A percentile compares a stretch with the other conserved stretches of the same genome.
phyloP scores from a whole-genome alignment of 2,113 vertebrate species.

The Oryzias curvinotus region DNA sequence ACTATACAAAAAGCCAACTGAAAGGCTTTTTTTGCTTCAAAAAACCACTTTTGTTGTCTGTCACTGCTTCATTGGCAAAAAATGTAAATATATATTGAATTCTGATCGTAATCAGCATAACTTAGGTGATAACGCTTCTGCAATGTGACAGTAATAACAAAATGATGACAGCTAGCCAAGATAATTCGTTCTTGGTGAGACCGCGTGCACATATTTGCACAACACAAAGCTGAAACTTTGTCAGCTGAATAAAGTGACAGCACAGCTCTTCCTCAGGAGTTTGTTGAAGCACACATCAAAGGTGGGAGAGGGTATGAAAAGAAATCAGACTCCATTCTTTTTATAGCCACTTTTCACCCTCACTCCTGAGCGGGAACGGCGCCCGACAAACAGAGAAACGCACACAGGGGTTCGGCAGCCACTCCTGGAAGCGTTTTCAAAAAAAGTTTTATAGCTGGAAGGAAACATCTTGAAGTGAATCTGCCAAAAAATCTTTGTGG shows the following conservation, averaged over 20 bases:
- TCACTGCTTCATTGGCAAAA: slow-evolving; percentile 6
- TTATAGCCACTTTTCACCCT: slow-evolving; percentile 62
- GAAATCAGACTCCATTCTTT: slow-evolving; percentile 68
- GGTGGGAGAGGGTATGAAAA: slow-evolving; percentile 42
- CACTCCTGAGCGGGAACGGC: slow-evolving; percentile 37
- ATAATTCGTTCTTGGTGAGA: slow-evolving; percentile 28
- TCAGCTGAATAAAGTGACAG: slow-evolving; percentile 36
- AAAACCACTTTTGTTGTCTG: slow-evolving; percentile 3
- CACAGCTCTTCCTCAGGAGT: slow-evolving; percentile 50
- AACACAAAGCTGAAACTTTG: slow-evolving; percentile 42
- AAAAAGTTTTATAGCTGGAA: slow-evolving; percentile 45
- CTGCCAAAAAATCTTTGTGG: slow-evolving; percentile 64
- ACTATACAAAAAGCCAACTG: not conserved
- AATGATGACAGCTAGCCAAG: slow-evolving; percentile 26
- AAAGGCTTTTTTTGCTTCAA: not conserved
- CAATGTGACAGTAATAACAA: slow-evolving; percentile 24
- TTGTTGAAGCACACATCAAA: slow-evolving; percentile 58
- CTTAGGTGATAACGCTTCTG: slow-evolving; percentile 11
- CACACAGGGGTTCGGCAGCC: slow-evolving; percentile 24
- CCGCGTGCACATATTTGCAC: slow-evolving; percentile 42
- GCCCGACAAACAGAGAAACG: slow-evolving; percentile 31
- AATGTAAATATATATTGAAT: slow-evolving; percentile 11
- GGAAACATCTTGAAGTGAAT: slow-evolving; percentile 52
- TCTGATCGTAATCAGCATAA: slow-evolving; percentile 19
- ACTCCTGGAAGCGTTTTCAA: slow-evolving; percentile 33